phyloP scores from a whole-genome alignment of 35 echinoderm and acorn worm species.

The Amphiura filiformis region DNA sequence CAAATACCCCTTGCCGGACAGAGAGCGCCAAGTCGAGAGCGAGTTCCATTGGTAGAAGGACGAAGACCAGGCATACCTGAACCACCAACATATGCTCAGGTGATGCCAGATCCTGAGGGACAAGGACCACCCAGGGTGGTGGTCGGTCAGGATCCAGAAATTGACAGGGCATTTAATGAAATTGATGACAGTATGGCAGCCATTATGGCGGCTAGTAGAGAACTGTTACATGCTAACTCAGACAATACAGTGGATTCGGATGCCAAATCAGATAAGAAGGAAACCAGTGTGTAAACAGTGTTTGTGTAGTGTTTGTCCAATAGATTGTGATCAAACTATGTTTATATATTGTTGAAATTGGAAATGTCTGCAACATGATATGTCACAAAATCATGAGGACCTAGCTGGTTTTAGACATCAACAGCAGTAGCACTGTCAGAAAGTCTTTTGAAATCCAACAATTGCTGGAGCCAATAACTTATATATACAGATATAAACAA shows the following conservation, averaged over 20 bases:
- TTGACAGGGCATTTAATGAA: not conserved
- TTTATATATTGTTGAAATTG: not conserved
- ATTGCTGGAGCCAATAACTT: too few relatives aligned
- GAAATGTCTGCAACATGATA: too few relatives aligned
- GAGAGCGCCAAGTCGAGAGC: not conserved
- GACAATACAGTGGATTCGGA: not conserved
- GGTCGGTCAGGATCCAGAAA: slow-evolving; percentile 4
- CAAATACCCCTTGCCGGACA: not conserved
- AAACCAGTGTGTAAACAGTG: slow-evolving; percentile 54
- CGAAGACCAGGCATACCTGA: not conserved
- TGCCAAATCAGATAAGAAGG: slow-evolving; percentile 28
- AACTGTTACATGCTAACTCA: not conserved
- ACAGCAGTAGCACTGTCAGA: too few relatives aligned
- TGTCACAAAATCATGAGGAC: too few relatives aligned
- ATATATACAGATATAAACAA: too few relatives aligned
- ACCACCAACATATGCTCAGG: slow-evolving; percentile 51
- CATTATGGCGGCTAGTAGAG: not conserved
- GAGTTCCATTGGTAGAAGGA: not conserved
- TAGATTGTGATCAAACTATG: not conserved
- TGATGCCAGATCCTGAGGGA: slow-evolving; percentile 9
- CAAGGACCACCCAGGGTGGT: slow-evolving; percentile 14
- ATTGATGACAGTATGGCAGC: slow-evolving; percentile 7
- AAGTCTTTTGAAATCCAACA: too few relatives aligned
- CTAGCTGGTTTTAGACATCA: too few relatives aligned
- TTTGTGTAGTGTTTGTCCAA: slow-evolving; percentile 5